Percentiles rank a stretch among this genome's conserved stretches.
Evolutionary conservation across 2,888 invertebrate genomes (phyloP).

Genomic region (Steinernema carpocapsae): DNA sequence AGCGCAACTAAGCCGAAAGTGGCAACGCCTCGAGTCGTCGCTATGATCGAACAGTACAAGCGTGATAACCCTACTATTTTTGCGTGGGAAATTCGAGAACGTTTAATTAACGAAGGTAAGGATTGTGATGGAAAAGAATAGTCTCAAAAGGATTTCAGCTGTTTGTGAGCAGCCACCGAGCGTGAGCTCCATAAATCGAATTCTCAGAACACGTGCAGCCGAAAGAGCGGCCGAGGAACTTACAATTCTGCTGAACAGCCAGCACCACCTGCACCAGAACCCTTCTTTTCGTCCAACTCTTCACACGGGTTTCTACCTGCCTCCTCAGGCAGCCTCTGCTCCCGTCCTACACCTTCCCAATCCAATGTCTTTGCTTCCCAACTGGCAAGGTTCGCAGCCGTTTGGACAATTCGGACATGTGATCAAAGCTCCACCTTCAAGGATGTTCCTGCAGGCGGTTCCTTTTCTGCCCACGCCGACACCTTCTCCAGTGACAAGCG

Average conservation of each 20-base stretch:
- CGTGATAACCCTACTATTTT: constrained; percentile 96
- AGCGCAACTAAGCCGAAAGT: constrained; percentile 72
- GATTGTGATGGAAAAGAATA: not conserved
- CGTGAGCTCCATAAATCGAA: constrained; percentile 94
- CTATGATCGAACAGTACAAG: constrained; percentile 97
- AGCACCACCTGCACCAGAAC: constrained; percentile 35
- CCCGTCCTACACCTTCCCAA: not conserved
- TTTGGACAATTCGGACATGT: too few relatives aligned
- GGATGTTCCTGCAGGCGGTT: constrained; percentile 5
- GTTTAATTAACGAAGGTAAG: constrained; percentile 90
- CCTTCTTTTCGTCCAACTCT: not conserved
- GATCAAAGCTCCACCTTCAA: not conserved
- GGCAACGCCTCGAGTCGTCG: constrained; percentile 93
- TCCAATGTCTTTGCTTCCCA: constrained; percentile 15
- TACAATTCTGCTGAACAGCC: constrained; percentile 73
- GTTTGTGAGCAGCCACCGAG: constrained; percentile 87
- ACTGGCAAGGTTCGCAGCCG: not conserved
- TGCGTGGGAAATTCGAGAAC: constrained; percentile 97
- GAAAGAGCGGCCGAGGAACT: constrained; percentile 95
- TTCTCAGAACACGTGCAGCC: constrained; percentile 90
- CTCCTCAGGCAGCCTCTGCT: not conserved
- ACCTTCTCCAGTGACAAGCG: not conserved
- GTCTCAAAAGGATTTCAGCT: constrained; percentile 74
- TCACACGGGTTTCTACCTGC: not conserved
- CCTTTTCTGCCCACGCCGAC: not conserved